These are phyloP conservation scores for Dolomedes plantarius DNA, from an alignment of 2,888 invertebrate species.

Conservation along the genomic window DNA sequence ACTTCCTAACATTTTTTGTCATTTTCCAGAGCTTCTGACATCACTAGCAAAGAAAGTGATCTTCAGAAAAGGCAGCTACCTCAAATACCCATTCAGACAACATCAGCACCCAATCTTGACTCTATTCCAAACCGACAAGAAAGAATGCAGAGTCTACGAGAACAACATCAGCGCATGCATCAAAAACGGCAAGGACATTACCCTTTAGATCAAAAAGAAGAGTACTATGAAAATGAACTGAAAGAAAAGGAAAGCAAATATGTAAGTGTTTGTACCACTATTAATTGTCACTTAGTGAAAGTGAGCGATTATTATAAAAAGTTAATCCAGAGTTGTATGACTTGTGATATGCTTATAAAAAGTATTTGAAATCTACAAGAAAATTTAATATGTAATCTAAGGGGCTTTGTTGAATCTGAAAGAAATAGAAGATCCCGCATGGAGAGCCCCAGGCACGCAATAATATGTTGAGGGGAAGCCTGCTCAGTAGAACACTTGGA, in stretches of 20 bases:
- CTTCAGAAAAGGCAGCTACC: constrained; percentile 30
- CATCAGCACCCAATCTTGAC: constrained; percentile 10
- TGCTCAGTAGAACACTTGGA: no score
- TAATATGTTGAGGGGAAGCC: no score
- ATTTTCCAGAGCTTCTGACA: constrained; percentile 28
- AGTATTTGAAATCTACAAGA: no score
- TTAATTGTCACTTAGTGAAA: no score
- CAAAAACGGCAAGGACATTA: constrained; percentile 81
- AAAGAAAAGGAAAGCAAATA: constrained; percentile 66
- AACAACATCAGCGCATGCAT: constrained; percentile 80
- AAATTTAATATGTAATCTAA: no score
- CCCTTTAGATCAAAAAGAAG: constrained; percentile 79
- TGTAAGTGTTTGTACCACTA: constrained; percentile 29
- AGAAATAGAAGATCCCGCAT: no score
- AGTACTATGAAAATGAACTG: constrained; percentile 68
- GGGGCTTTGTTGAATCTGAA: no score
- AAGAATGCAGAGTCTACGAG: constrained; percentile 79
- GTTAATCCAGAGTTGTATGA: no score
- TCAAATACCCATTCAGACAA: constrained; percentile 27
- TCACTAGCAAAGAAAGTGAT: constrained; percentile 11
- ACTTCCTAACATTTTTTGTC: no score
- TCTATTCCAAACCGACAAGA: constrained; percentile 75
- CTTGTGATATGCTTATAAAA: no score
- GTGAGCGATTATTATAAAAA: no score
- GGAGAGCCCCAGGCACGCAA: no score